Evolutionary conservation across 2,113 vertebrate species (phyloP).

Genomic region (Oncorhynchus gorbuscha): DNA sequence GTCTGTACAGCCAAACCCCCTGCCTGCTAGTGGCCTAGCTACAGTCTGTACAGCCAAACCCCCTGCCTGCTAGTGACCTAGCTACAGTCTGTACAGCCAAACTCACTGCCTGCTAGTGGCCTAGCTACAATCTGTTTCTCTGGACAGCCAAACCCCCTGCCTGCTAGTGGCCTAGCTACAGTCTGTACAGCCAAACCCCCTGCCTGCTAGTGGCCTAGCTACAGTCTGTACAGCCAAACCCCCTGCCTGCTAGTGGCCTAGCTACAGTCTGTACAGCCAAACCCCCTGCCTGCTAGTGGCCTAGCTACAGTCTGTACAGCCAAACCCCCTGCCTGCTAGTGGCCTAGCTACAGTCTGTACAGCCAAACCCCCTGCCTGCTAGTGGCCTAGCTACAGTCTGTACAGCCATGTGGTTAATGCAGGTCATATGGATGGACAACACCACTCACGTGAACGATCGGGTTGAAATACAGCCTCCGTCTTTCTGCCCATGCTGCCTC

Average conservation of each 20-base stretch:
- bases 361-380: too few relatives aligned
- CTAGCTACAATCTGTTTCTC: slow-evolving; percentile 11
- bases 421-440: slow-evolving; percentile 54
- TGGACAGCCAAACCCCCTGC: slow-evolving; percentile 34
- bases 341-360: too few relatives aligned
- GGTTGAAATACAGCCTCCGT: background rate
- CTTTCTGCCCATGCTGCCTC: background rate
- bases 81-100: too few relatives aligned
- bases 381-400: slow-evolving; percentile 48
- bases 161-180: slow-evolving; percentile 44
- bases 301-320: slow-evolving; percentile 7
- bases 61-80: too few relatives aligned
- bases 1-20: slow-evolving; percentile 23
- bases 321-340: too few relatives aligned
- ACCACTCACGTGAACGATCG: slow-evolving; percentile 17
- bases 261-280: background rate
- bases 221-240: too few relatives aligned
- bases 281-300: slow-evolving; percentile 52
- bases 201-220: too few relatives aligned
- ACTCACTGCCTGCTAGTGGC: slow-evolving; percentile 24
- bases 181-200: slow-evolving; percentile 1
- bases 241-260: slow-evolving; percentile 30
- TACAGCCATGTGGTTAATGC: slow-evolving; percentile 57
- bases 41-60: slow-evolving; percentile 6
- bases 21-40: slow-evolving; percentile 49